A percentile compares a stretch with the other conserved stretches of the same genome.
Conservation (phyloP, 2,797 vertebrate genomes). For the Falco peregrinus region DNA sequence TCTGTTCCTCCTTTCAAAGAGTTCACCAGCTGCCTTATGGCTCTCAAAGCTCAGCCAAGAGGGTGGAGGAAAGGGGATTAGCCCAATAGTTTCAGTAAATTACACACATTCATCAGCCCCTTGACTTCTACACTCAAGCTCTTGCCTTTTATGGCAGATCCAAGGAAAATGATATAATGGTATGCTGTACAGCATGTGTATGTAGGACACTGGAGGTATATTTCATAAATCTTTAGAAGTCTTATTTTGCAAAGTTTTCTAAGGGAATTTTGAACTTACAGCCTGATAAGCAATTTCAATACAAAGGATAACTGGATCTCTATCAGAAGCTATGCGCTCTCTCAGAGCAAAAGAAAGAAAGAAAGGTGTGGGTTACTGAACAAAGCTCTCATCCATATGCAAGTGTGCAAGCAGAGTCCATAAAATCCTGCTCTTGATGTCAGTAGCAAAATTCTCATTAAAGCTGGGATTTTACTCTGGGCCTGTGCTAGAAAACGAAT, state of each 20-base stretch:
- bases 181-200: not conserved
- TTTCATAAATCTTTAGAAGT: not conserved
- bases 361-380: not conserved
- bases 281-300: not conserved
- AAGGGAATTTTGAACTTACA: not conserved
- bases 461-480: not conserved
- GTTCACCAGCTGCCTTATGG: constrained; percentile 35
- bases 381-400: not conserved
- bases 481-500: not conserved
- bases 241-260: not conserved
- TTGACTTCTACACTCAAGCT: not conserved
- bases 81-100: constrained; percentile 31
- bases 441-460: not conserved
- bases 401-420: not conserved
- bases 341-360: not conserved
- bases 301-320: not conserved
- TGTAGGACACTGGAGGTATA: not conserved
- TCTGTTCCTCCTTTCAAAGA: constrained; percentile 4
- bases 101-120: constrained; percentile 25
- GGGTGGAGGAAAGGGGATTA: not conserved
- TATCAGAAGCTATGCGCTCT: not conserved
- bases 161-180: constrained; percentile 8
- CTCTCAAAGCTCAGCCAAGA: not conserved
- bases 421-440: not conserved
- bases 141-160: constrained; percentile 49